A percentile compares a stretch with the other conserved stretches of the same genome.
Evolutionary conservation across 2,113 vertebrate genomes (phyloP).

Genomic region (Cavia aperea): DNA sequence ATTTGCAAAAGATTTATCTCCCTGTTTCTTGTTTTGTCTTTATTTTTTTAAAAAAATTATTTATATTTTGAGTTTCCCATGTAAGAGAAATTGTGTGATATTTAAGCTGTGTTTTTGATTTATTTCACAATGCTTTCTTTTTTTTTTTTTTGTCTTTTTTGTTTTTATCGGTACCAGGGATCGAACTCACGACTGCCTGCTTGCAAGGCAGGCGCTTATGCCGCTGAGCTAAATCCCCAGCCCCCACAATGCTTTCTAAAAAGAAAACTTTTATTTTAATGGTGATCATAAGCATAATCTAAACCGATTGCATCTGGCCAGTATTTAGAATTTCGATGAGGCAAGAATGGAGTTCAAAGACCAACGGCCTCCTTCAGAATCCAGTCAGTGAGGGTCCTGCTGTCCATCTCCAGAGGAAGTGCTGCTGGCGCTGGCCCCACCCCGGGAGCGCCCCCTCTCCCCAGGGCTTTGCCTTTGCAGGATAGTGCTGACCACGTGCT

Average conservation of each 20-base stretch:
- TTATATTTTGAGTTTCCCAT: not conserved
- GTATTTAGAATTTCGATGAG: constrained; percentile 15
- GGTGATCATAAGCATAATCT: not conserved
- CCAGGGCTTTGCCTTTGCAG: too few relatives aligned
- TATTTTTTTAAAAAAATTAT: not conserved
- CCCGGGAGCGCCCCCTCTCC: not conserved
- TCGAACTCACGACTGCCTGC: too few relatives aligned
- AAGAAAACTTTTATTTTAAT: not conserved
- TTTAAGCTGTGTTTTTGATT: not conserved
- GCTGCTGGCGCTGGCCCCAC: not conserved
- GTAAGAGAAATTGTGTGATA: not conserved
- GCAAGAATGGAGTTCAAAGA: not conserved
- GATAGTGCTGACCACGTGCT: accelerated
- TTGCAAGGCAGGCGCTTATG: too few relatives aligned
- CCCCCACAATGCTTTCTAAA: not conserved
- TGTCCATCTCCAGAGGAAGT: not conserved
- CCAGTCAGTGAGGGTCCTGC: not conserved
- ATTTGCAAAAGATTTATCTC: not conserved
- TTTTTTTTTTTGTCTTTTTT: too few relatives aligned
- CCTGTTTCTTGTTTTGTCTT: not conserved
- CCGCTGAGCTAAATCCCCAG: too few relatives aligned
- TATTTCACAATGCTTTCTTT: not conserved
- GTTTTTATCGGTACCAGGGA: too few relatives aligned
- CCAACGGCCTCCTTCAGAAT: not conserved
- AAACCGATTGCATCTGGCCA: not conserved